phyloP scores from a whole-genome alignment of 2,113 vertebrate genomes.

The Setophaga coronata region DNA sequence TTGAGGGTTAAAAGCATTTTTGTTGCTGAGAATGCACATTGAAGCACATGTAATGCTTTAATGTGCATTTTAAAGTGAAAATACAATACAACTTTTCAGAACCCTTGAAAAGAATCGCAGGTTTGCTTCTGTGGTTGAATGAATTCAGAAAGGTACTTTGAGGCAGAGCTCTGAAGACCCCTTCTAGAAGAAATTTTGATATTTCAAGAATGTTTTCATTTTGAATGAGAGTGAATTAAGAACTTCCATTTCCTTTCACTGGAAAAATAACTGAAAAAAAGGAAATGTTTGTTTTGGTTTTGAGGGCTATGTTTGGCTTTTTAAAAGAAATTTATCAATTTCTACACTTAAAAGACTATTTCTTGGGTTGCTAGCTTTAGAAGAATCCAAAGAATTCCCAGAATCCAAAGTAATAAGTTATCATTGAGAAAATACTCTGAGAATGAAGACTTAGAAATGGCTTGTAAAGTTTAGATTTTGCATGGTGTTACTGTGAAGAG shows the following conservation, averaged over 20 bases:
- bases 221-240: neutral
- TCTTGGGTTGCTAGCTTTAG: neutral
- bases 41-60: constrained; percentile 35
- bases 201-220: neutral
- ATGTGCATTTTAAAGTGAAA: constrained; percentile 57
- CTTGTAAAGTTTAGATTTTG: neutral
- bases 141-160: neutral
- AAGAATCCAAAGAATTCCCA: neutral
- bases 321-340: neutral
- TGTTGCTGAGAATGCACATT: constrained; percentile 50
- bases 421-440: neutral
- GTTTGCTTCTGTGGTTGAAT: neutral
- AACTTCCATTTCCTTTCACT: neutral
- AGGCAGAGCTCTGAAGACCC: neutral
- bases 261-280: neutral
- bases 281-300: neutral
- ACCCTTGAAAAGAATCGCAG: neutral
- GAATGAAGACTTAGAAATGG: neutral
- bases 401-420: neutral
- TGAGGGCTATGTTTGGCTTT: rapidly evolving
- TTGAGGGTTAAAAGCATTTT: constrained; percentile 62
- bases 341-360: neutral
- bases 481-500: neutral
- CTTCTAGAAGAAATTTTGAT: neutral
- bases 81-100: constrained; percentile 41